These are phyloP conservation scores for Setophaga kirtlandii DNA, from an alignment of 2,113 vertebrate species.

Conservation along the genomic window DNA sequence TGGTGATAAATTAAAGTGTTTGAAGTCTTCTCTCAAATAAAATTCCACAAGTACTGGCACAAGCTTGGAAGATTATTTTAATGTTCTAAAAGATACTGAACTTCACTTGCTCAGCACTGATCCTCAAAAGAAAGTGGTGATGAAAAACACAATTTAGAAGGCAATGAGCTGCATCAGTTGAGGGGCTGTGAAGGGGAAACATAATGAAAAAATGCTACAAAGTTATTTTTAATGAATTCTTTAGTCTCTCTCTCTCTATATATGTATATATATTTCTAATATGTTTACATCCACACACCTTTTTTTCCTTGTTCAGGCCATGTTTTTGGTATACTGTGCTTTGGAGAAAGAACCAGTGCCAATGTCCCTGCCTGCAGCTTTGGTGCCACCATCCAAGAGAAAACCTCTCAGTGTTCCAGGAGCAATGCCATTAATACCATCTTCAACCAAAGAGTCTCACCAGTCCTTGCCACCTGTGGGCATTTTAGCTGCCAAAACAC, in stretches of 20 bases:
- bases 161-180: background rate
- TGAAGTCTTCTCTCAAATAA: background rate
- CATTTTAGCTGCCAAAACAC: conserved; percentile 79
- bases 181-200: background rate
- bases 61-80: background rate
- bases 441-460: conserved; percentile 84
- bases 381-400: conserved; percentile 95
- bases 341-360: conserved; percentile 95
- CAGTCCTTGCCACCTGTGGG: conserved; percentile 81
- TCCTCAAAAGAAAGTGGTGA: background rate
- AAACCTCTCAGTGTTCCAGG: conserved; percentile 83
- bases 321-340: conserved; percentile 98
- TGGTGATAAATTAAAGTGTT: background rate
- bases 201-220: background rate
- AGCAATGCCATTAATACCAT: conserved; percentile 80
- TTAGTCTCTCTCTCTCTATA: accelerated
- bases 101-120: background rate
- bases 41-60: background rate
- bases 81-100: background rate
- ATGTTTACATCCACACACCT: background rate
- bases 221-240: background rate
- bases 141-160: background rate
- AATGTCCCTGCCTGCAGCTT: conserved; percentile 89
- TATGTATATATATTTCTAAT: background rate
- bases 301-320: conserved; percentile 81